Base-by-base conservation (phyloP, 92 coral and sea anemone genomes). In the Porites lobata region DNA sequence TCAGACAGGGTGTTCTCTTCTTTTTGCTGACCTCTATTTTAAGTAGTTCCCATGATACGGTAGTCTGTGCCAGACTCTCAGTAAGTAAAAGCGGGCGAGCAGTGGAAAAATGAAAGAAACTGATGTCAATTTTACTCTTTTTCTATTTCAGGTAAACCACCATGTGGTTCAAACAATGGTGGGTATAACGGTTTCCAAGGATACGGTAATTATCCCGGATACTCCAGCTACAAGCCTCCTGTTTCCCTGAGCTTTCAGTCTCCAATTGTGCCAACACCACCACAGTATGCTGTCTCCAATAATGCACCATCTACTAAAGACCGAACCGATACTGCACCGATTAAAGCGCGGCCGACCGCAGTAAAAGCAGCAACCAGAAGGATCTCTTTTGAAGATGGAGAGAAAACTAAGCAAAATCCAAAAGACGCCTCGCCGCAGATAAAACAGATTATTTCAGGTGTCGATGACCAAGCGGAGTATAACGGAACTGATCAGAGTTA, bases 171-270 rank as follows among this genome's bases (percentile, higher is more conserved):
- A 47, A 13, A 84, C 50, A 51, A 74, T 15, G 72, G 80, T 8
- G 87, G 81, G n/a, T 84, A 73, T 52, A 84, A 73, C 15, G 87
- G 81, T 61, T 84, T 61, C 53, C 80, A 84, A 13, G 87, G 74
- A 52, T 73, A 84, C 66, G 8, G 50, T 7, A 83, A 83, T 62
- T 62, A 72, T 62, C 87, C 79, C 47, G 87, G 87, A 51, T 84
- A 84, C 51, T 79, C 87, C 8, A 74, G 63, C 19, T 73, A 84
- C 80, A 72, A 50, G 63, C 6, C 87, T 47, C 80, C 80, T n/a
- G 74, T 43, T 19, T 47, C 20, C 24, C 80, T 65, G 4, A 84
- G 87, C 32, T 84, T 75, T 51, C 87, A 84, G 64, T 65, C 81
- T 19, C 80, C 58, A 64, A 14, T 63, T 6, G 72, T 21, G 13